A percentile compares a stretch with the other conserved stretches of the same genome.
phyloP scores from a whole-genome alignment of 2,797 vertebrate species.

The Manis pentadactyla region DNA sequence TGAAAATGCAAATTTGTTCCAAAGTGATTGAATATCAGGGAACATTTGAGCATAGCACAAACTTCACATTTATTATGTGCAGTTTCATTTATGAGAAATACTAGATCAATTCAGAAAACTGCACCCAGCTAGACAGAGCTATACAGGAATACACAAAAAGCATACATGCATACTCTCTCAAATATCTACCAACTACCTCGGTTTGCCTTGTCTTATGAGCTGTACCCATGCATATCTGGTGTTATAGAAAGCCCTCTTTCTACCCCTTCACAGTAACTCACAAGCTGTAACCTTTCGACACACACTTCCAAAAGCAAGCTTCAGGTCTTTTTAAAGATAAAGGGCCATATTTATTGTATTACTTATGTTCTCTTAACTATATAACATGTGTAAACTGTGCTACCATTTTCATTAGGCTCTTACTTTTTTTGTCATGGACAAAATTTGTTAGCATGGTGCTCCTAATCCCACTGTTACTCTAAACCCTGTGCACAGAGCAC shows the following conservation, averaged over 20 bases:
- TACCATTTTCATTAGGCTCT: background rate
- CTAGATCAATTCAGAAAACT: background rate
- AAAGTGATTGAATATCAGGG: background rate
- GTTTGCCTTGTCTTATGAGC: background rate
- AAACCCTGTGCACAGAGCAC: background rate
- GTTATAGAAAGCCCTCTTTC: background rate
- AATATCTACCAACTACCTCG: background rate
- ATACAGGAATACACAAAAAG: background rate
- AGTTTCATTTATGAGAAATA: conserved; percentile 10
- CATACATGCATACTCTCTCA: background rate
- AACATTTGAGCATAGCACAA: background rate
- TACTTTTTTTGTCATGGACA: background rate
- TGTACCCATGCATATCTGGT: background rate
- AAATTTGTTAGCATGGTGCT: background rate
- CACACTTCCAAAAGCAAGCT: background rate
- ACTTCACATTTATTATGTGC: background rate
- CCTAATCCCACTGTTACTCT: background rate
- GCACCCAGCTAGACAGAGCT: background rate
- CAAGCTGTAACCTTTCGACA: background rate
- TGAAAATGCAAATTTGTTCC: conserved; percentile 18
- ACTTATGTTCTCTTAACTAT: background rate
- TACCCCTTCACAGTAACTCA: background rate
- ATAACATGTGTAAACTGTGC: background rate
- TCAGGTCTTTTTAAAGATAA: conserved; percentile 37
- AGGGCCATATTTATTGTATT: background rate